Percentiles rank a stretch among this genome's conserved stretches.
Evolutionary conservation across 1,140 invertebrate genomes (phyloP).

Genomic region (Monochamus saltuarius): DNA sequence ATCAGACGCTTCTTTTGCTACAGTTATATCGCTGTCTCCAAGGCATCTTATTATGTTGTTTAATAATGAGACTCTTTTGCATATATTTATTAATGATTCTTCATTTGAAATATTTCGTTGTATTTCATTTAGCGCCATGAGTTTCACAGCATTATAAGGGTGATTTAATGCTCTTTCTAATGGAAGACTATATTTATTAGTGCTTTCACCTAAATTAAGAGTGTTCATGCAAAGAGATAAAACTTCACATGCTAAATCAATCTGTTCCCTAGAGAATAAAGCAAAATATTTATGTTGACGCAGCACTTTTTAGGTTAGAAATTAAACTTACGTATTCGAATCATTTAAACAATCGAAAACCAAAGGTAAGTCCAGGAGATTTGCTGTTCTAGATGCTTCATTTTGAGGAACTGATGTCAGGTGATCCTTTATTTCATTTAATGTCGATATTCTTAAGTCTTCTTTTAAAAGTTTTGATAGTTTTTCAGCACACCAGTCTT

Average conservation of each 20-base stretch:
- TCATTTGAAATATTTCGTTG: constrained; percentile 39
- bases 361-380: constrained; percentile 47
- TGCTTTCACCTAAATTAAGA: constrained; percentile 55
- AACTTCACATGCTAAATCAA: constrained; percentile 61
- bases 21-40: constrained; percentile 58
- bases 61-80: constrained; percentile 58
- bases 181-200: constrained; percentile 52
- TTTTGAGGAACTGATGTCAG: constrained; percentile 45
- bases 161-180: constrained; percentile 59
- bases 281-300: constrained; percentile 12
- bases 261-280: constrained; percentile 52
- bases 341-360: constrained; percentile 54
- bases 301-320: constrained; percentile 27
- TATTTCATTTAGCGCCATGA: constrained; percentile 57
- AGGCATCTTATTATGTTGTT: constrained; percentile 59
- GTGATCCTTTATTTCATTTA: constrained; percentile 52
- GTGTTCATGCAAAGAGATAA: constrained; percentile 59
- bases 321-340: constrained; percentile 46
- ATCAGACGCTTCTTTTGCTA: constrained; percentile 60
- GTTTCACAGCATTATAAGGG: constrained; percentile 55
- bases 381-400: constrained; percentile 44
- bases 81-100: constrained; percentile 46
- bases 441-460: constrained; percentile 47
- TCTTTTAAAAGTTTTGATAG: constrained; percentile 47
- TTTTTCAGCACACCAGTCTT: constrained; percentile 53